Evolutionary conservation across 2,113 vertebrate genomes (phyloP).

Genomic region (Sapajus apella): DNA sequence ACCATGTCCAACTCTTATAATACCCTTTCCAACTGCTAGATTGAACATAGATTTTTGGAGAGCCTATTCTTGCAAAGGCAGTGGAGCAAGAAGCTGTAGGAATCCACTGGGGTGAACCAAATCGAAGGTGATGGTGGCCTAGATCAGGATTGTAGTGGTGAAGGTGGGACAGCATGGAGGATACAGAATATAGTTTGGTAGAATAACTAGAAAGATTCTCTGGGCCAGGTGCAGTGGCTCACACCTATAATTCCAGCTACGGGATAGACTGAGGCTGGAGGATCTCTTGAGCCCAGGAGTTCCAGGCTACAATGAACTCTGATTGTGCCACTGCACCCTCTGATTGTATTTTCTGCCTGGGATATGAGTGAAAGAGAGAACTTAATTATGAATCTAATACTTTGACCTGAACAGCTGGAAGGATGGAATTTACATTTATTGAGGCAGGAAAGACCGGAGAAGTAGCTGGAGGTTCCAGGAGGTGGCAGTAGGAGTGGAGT

Average conservation of each 20-base stretch:
- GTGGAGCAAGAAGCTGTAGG: fast-evolving
- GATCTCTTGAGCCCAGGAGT: not conserved
- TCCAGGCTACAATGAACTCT: not conserved
- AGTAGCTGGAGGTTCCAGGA: fast-evolving
- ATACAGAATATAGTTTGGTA: not conserved
- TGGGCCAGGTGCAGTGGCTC: not conserved
- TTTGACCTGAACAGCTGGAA: not conserved
- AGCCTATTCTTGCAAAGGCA: not conserved
- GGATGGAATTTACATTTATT: not conserved
- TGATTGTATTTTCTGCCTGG: not conserved
- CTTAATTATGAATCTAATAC: not conserved
- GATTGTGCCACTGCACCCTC: not conserved
- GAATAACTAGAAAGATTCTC: not conserved
- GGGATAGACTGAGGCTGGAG: not conserved
- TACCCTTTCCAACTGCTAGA: not conserved
- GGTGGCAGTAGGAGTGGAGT: not conserved
- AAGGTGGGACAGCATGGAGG: not conserved
- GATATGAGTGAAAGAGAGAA: not conserved
- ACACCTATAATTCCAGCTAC: not conserved
- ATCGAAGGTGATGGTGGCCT: not conserved
- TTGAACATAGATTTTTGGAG: not conserved
- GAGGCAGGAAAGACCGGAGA: not conserved
- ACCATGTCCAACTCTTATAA: no score
- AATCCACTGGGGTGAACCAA: not conserved
- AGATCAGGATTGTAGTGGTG: not conserved